Evolutionary conservation across 2,113 vertebrate species (phyloP).

Genomic region (Solea senegalensis): DNA sequence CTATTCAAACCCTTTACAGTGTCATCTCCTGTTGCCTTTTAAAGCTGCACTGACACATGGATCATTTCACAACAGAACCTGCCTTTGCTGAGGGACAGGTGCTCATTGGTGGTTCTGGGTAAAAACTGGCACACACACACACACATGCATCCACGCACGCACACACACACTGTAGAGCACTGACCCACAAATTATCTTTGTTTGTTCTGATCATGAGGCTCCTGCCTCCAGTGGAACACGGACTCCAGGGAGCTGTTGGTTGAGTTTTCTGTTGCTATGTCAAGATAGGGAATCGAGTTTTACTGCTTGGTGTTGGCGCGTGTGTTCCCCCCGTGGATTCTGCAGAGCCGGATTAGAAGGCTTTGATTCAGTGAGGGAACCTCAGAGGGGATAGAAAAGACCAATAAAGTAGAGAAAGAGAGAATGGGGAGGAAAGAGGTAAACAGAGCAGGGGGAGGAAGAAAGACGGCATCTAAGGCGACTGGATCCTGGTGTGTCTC

Average conservation of each 20-base stretch:
- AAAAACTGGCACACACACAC: too few species aligned
- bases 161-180: neutral
- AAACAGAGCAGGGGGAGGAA: slow-evolving; percentile 9
- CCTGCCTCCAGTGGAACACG: neutral
- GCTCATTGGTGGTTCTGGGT: too few species aligned
- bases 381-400: slow-evolving; percentile 27
- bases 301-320: slow-evolving; percentile 9
- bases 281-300: slow-evolving; percentile 12
- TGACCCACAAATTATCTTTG: slow-evolving; percentile 26
- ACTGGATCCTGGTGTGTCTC: slow-evolving; percentile 20
- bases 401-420: slow-evolving; percentile 26
- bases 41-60: too few species aligned
- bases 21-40: too few species aligned
- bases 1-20: too few species aligned
- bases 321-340: slow-evolving; percentile 4
- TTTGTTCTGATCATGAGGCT: slow-evolving; percentile 19
- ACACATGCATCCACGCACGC: neutral
- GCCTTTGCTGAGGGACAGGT: too few species aligned
- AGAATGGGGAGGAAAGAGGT: slow-evolving; percentile 9
- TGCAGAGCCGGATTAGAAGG: slow-evolving; percentile 14
- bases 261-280: slow-evolving; percentile 7
- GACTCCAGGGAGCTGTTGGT: slow-evolving; percentile 18
- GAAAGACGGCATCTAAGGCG: slow-evolving; percentile 12
- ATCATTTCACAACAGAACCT: too few species aligned
- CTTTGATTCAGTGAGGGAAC: slow-evolving; percentile 37